These are phyloP conservation scores for Geotrypetes seraphini DNA, from an alignment of 2,797 vertebrate genomes.

Conservation along the genomic window DNA sequence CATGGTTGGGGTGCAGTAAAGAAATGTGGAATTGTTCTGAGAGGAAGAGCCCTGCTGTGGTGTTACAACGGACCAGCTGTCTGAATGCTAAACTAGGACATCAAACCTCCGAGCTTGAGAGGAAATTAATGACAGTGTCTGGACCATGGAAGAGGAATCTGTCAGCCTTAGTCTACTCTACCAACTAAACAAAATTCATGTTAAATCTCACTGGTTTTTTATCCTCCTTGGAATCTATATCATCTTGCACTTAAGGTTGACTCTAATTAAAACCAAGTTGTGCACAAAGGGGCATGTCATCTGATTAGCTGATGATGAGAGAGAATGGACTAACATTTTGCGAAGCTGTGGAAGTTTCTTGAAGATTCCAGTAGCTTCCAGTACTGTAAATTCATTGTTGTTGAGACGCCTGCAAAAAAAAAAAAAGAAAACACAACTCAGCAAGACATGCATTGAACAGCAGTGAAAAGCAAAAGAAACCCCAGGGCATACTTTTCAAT, in stretches of 20 bases:
- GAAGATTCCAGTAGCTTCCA: constrained; percentile 93
- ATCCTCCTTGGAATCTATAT: constrained; percentile 3
- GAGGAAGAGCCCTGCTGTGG: constrained; percentile 18
- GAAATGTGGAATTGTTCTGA: constrained; percentile 19
- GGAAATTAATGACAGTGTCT: background rate
- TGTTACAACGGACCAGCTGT: constrained; percentile 23
- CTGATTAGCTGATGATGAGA: background rate
- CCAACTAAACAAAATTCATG: background rate
- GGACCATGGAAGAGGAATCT: background rate
- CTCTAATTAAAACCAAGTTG: constrained; percentile 1
- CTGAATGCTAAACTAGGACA: background rate
- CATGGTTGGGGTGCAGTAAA: constrained; percentile 14
- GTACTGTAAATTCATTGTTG: constrained; percentile 94
- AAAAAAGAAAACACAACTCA: constrained; percentile 11
- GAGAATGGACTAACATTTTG: constrained; percentile 80
- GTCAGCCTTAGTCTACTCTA: constrained; percentile 3
- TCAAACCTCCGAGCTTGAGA: background rate
- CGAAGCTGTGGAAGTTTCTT: constrained; percentile 93
- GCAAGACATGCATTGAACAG: too few relatives aligned
- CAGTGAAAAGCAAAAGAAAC: too few relatives aligned
- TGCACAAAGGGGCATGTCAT: background rate
- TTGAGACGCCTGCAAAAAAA: constrained; percentile 74
- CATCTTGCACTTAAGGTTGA: constrained; percentile 7
- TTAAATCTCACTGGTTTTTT: background rate
- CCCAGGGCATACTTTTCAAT: too few relatives aligned